Evolutionary conservation across 2,797 vertebrate species (phyloP), one percentile per base, ranked within the genome.

Genomic region (Hydrocynus forskahlii): DNA sequence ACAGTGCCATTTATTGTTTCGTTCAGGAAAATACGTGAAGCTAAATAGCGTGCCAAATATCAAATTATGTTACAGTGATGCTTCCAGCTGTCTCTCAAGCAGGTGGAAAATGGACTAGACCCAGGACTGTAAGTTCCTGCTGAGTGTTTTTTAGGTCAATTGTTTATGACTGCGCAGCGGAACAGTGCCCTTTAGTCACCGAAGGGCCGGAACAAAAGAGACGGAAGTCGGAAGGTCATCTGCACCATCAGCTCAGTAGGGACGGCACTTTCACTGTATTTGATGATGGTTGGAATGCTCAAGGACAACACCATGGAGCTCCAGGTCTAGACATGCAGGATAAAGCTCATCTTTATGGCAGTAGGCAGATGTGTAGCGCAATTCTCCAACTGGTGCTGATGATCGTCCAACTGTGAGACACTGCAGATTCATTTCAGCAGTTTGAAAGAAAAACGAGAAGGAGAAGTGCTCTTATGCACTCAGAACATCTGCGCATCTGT

Each of bases 271-370:
- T 66, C 35, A 19, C 35, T 54, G 69, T 52, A 29, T 12, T 54
- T 45, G 9, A 17, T 25, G 19, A 40, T 43, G 70, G 16, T 40
- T 19, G 10, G 7, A 43, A 57, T 12, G 45, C 29, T 10, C 21
- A 48, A 23, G 40, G 62, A 60, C 54, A 38, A 13, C 23, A 68
- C 35, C 25, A 54, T 13, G 23, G 7, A n/a, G 50, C 48, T 14
- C 13, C 29, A 23, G 7, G 16, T 55, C 52, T n/a, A 19, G 35
- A 23, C 43, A 19, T 62, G n/a, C 25, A 25, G 40, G 54, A 17
- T 59, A 59, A 81, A 12, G 63, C 45, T 68, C 14, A 52, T 67
- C 64, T 69, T 69, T 62, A 13, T 62, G 73, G 64, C 17, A 62
- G 79, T 23, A 19, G 43, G 73, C 57, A 75, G 64, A 12, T 21